A percentile compares a stretch with the other conserved stretches of the same genome.
Conservation (phyloP, 64 coral and sea anemone species). For the Actinia tenebrosa region DNA sequence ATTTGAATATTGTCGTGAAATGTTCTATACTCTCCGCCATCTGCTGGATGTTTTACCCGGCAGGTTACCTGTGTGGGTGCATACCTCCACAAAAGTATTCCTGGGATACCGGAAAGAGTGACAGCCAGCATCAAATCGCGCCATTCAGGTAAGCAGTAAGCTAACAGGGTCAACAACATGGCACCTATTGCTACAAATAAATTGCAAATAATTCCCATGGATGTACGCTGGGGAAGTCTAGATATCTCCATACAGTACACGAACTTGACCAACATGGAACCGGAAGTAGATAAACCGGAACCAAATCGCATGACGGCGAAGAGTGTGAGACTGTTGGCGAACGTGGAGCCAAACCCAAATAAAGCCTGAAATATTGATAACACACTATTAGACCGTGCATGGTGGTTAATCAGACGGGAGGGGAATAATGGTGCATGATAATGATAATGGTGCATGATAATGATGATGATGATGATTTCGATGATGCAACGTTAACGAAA, state of each 20-base stretch:
- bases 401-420: no score
- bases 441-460: no score
- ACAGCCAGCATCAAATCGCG: slow-evolving; percentile 30
- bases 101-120: slow-evolving; percentile 7
- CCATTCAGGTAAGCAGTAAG: slow-evolving; percentile 36
- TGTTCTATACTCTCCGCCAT: no score
- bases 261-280: slow-evolving; percentile 33
- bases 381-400: no score
- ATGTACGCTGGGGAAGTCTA: slow-evolving; percentile 12
- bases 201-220: slow-evolving; percentile 31
- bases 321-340: slow-evolving; percentile 26
- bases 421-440: no score
- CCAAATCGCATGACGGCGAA: slow-evolving; percentile 43
- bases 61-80: background rate
- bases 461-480: no score
- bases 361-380: background rate
- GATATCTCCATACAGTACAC: slow-evolving; percentile 55
- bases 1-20: no score
- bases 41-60: no score
- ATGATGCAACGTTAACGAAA: no score
- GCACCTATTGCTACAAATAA: slow-evolving; percentile 30
- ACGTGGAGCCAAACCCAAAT: slow-evolving; percentile 40
- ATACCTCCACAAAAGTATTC: slow-evolving; percentile 36
- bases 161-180: slow-evolving; percentile 6
- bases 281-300: slow-evolving; percentile 29